Percentiles rank a stretch among this genome's conserved stretches.
Evolutionary conservation across 2,888 invertebrate species (phyloP).

Genomic region (Craniophora ligustri): DNA sequence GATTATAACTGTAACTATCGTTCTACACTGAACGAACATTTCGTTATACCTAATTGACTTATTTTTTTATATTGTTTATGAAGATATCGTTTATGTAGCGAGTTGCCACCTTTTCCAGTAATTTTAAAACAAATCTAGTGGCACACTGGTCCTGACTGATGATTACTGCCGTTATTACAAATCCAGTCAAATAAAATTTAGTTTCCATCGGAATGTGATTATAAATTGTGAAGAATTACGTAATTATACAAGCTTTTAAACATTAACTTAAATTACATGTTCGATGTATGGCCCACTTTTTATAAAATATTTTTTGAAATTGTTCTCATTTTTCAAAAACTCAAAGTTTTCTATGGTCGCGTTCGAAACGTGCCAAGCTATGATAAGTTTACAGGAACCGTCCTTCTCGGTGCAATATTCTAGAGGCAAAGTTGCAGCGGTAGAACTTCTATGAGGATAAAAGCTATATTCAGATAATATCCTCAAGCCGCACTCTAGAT

Average conservation of each 20-base stretch:
- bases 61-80: too few species aligned
- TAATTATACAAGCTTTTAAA: not conserved
- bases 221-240: too few species aligned
- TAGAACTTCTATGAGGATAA: slow-evolving; percentile 69
- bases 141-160: too few species aligned
- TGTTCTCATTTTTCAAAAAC: slow-evolving; percentile 73
- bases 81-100: too few species aligned
- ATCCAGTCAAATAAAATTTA: too few species aligned
- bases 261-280: slow-evolving; percentile 44
- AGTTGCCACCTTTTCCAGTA: too few species aligned
- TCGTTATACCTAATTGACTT: too few species aligned
- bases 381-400: slow-evolving; percentile 75
- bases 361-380: slow-evolving; percentile 82
- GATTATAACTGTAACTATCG: too few species aligned
- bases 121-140: too few species aligned
- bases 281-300: slow-evolving; percentile 58
- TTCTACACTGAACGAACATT: too few species aligned
- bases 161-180: too few species aligned
- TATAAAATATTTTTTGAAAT: slow-evolving; percentile 76
- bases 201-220: slow-evolving; percentile 1
- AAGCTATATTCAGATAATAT: slow-evolving; percentile 77
- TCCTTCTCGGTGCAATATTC: slow-evolving; percentile 78
- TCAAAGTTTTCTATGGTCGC: slow-evolving; percentile 78
- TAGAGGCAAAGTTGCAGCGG: slow-evolving; percentile 61
- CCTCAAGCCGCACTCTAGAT: slow-evolving; percentile 71